phyloP scores from a whole-genome alignment of 1,140 invertebrate species.

The Xylocopa sonorina region DNA sequence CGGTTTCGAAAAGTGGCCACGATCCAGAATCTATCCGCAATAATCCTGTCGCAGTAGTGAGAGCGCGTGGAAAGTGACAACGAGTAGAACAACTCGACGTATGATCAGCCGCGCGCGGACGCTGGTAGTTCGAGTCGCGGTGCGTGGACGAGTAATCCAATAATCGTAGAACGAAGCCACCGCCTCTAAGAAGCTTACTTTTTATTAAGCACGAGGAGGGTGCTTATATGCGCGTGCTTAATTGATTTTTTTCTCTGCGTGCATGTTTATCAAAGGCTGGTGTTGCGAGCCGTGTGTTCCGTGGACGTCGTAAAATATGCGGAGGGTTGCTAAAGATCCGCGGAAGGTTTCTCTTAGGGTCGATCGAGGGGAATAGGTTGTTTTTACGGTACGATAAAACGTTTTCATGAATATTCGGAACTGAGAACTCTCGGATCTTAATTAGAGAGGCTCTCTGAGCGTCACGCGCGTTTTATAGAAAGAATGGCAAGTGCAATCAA shows the following conservation, averaged over 20 bases:
- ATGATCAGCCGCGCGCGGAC: constrained; percentile 20
- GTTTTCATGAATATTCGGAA: too few species aligned
- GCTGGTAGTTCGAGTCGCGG: background rate
- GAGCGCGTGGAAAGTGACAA: constrained; percentile 16
- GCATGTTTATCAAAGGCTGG: constrained; percentile 14
- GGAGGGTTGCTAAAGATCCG: background rate
- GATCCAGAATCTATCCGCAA: background rate
- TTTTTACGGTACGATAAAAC: background rate
- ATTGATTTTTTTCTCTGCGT: constrained; percentile 26
- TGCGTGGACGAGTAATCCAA: constrained; percentile 66
- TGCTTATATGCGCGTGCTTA: constrained; percentile 43
- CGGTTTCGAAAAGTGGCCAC: background rate
- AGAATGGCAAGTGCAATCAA: too few species aligned
- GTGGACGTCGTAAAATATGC: background rate
- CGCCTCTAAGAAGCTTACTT: constrained; percentile 67
- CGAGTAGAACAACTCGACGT: constrained; percentile 22
- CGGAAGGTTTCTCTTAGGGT: background rate
- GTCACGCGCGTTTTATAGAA: too few species aligned
- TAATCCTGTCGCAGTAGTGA: background rate
- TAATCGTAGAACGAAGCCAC: constrained; percentile 63
- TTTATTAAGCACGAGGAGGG: constrained; percentile 53
- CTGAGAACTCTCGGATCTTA: too few species aligned
- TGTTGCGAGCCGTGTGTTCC: background rate
- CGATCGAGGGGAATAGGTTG: background rate
- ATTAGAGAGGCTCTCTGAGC: too few species aligned